phyloP scores from a whole-genome alignment of 37 sponge, comb jelly and placozoan genomes.

The Ianthella basta region DNA sequence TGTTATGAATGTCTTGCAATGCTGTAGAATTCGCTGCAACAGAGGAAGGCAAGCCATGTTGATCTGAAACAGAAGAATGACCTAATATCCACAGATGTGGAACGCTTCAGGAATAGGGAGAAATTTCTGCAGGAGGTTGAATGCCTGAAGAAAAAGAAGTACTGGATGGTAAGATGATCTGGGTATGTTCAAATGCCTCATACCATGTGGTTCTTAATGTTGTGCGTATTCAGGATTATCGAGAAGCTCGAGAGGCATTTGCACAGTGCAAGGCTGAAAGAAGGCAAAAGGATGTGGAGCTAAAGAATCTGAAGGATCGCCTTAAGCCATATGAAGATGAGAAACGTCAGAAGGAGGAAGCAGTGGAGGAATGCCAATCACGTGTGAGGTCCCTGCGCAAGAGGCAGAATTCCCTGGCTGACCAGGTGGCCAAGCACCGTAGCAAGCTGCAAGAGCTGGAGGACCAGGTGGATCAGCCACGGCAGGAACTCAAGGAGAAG shows the following conservation, averaged over 20 bases:
- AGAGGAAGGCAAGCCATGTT: slow-evolving; percentile 38
- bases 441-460: slow-evolving; percentile 26
- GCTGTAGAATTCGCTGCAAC: slow-evolving; percentile 25
- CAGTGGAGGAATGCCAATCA: slow-evolving; percentile 8
- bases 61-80: slow-evolving; percentile 60
- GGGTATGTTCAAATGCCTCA: neutral
- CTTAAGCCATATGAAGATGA: slow-evolving; percentile 48
- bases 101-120: slow-evolving; percentile 71
- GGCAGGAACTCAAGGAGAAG: slow-evolving; percentile 66
- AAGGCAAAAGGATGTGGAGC: slow-evolving; percentile 41
- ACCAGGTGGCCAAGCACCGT: slow-evolving; percentile 30
- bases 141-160: slow-evolving; percentile 79
- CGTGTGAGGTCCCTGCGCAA: slow-evolving; percentile 16
- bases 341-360: slow-evolving; percentile 43
- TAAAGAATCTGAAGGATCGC: slow-evolving; percentile 38
- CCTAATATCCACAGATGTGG: slow-evolving; percentile 80
- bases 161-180: slow-evolving; percentile 82
- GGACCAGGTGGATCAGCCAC: slow-evolving; percentile 62
- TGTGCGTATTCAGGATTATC: slow-evolving; percentile 68
- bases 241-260: slow-evolving; percentile 51
- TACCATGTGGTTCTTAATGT: slow-evolving; percentile 8
- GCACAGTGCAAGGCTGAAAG: slow-evolving; percentile 47
- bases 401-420: neutral
- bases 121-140: slow-evolving; percentile 53
- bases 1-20: neutral